Percentiles rank a stretch among this genome's conserved stretches.
Conservation (phyloP, 2,888 invertebrate species). For the Drosophila algonquin region DNA sequence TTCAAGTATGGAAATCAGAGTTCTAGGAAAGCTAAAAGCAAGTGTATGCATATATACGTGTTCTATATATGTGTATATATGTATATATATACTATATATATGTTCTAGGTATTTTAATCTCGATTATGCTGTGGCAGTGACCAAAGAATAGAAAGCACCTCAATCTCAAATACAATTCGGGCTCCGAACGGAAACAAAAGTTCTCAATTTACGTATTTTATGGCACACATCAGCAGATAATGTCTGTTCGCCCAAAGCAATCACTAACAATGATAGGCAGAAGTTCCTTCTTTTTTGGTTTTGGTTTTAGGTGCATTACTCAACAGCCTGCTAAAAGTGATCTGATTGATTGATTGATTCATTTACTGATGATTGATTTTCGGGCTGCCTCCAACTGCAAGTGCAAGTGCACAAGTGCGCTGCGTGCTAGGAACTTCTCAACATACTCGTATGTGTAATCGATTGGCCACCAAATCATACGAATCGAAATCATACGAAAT, state of each 20-base stretch:
- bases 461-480: constrained; percentile 18
- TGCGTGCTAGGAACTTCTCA: constrained; percentile 68
- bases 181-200: constrained; percentile 10
- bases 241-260: neutral
- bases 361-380: constrained; percentile 20
- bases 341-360: constrained; percentile 24
- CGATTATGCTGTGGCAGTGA: constrained; percentile 48
- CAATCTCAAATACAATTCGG: constrained; percentile 33
- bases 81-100: constrained; percentile 40
- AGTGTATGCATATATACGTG: constrained; percentile 59
- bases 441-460: neutral
- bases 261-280: constrained; percentile 11
- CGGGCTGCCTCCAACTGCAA: constrained; percentile 38
- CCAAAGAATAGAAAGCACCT: constrained; percentile 28
- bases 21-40: constrained; percentile 78
- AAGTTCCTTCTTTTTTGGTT: constrained; percentile 7
- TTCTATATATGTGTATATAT: constrained; percentile 48
- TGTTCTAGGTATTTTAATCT: constrained; percentile 56
- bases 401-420: too few species aligned
- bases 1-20: constrained; percentile 55
- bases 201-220: constrained; percentile 34
- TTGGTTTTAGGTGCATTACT: too few species aligned
- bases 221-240: neutral
- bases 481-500: constrained; percentile 11
- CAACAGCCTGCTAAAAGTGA: neutral